Evolutionary conservation across 2,888 invertebrate genomes (phyloP).

Genomic region (Leucoma salicis): DNA sequence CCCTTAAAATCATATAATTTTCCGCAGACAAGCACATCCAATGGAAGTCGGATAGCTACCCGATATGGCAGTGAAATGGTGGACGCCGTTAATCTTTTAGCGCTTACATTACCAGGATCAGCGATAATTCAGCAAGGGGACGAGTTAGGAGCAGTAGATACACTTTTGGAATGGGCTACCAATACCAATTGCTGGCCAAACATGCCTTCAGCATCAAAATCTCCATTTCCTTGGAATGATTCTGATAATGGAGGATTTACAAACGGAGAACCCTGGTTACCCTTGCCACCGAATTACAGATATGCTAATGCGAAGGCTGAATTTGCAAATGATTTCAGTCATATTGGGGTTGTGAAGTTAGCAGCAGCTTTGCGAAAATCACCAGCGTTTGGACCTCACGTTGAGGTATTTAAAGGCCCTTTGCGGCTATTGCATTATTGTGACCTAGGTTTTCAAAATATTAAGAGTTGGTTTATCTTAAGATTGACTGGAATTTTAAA

Average conservation of each 20-base stretch:
- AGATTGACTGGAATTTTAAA: no score
- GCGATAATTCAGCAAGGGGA: constrained; percentile 91
- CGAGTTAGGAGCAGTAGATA: constrained; percentile 83
- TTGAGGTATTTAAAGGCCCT: constrained; percentile 49
- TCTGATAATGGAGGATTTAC: constrained; percentile 72
- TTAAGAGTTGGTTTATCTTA: no score
- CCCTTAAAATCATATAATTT: no score
- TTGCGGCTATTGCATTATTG: neutral
- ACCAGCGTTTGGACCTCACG: constrained; percentile 67
- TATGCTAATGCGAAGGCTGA: constrained; percentile 84
- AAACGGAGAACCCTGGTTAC: constrained; percentile 86
- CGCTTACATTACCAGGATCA: constrained; percentile 88
- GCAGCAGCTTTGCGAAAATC: constrained; percentile 69
- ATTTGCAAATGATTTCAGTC: constrained; percentile 74
- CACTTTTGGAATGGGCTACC: constrained; percentile 78
- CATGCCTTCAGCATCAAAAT: constrained; percentile 42
- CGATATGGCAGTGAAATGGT: constrained; percentile 85
- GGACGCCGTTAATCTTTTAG: constrained; percentile 86
- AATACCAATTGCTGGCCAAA: constrained; percentile 76
- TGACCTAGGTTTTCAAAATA: no score
- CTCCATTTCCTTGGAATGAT: constrained; percentile 73
- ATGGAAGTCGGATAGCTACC: constrained; percentile 71
- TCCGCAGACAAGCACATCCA: constrained; percentile 54
- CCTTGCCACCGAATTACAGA: constrained; percentile 84
- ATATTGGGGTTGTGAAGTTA: constrained; percentile 60